Base-by-base conservation (phyloP, 2,797 vertebrate genomes). In the Clamator glandarius region DNA sequence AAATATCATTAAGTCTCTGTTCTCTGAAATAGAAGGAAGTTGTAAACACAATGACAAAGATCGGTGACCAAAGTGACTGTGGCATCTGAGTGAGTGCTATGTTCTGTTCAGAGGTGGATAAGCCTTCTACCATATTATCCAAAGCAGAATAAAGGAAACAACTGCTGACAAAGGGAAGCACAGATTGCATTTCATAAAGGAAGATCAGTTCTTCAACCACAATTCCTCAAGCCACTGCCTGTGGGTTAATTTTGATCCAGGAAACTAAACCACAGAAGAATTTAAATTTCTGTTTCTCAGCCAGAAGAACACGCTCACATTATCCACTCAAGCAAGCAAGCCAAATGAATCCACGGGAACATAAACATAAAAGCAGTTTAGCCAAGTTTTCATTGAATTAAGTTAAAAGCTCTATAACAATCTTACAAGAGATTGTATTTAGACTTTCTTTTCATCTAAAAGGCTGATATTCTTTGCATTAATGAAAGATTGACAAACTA, bases 21-120 rank as follows among this genome's bases (percentile, higher is more conserved):
- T 89, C 84, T 90, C 66, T 93, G 77, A 91, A 96, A 90, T 87
- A n/a, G 84, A 92, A 85, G 93, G 89, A 92, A 91, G 82, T 93
- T 91, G 90, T 95, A 94, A 95, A 92, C 72, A 93, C 79, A 94
- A 84, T 93, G 84, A 63, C 68, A 84, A 87, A 92, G 77, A 92
- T 82, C 84, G 31, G 62, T 78, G 78, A 81, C 64, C 35, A 21
- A 61, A 87, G 31, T 2, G 8, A 52, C 64, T 63, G 61, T 61
- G 79, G 64, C 58, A 77, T 85, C 57, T 90, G 66, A 89, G 8
- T 19, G 31, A 68, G 55, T 74, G 33, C 19, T 63, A 8, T 59
- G 89, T 5, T 26, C n/a, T 69, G n/a, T 41, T 87, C 72, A 66
- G 88, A 82, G 52, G 51, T 2, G 5, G 42, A 73, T 17, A 26